Conservation (phyloP, 2,113 vertebrate genomes). For the Vulpes vulpes region DNA sequence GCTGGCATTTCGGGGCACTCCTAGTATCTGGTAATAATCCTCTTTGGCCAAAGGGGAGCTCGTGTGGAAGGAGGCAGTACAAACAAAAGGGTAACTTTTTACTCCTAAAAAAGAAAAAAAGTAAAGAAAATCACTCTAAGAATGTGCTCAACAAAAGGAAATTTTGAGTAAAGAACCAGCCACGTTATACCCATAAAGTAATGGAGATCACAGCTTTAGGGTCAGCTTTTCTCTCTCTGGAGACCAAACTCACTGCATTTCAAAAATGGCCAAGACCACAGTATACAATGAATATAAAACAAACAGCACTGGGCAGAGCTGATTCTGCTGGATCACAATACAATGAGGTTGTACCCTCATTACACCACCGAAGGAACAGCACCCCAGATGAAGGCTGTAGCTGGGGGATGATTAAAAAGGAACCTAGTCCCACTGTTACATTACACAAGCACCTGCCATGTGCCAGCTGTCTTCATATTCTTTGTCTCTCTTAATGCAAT, state of each 20-base stretch:
- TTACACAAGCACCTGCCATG: neutral
- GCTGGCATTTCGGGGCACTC: constrained; percentile 92
- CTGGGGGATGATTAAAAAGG: neutral
- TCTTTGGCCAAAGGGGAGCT: constrained; percentile 90
- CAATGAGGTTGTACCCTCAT: neutral
- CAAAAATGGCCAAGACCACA: neutral
- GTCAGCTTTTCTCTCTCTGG: neutral
- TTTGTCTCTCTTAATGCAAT: neutral
- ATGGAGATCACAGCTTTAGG: neutral
- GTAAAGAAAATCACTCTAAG: constrained; percentile 58
- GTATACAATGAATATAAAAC: neutral
- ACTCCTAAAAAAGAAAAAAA: constrained; percentile 70
- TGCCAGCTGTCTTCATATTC: neutral
- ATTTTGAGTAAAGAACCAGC: neutral
- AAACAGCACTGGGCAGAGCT: neutral
- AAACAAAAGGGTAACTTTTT: constrained; percentile 72
- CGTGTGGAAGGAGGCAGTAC: constrained; percentile 91
- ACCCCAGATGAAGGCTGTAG: neutral
- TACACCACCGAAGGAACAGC: neutral
- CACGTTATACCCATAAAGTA: neutral
- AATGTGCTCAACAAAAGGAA: constrained; percentile 30
- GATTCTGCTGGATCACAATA: neutral
- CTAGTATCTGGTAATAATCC: constrained; percentile 96
- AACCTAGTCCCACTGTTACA: neutral
- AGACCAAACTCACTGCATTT: constrained; percentile 29